A percentile compares a stretch with the other conserved stretches of the same genome.
phyloP scores from a whole-genome alignment of 2,797 vertebrate genomes.

The Pipistrellus pygmaeus region DNA sequence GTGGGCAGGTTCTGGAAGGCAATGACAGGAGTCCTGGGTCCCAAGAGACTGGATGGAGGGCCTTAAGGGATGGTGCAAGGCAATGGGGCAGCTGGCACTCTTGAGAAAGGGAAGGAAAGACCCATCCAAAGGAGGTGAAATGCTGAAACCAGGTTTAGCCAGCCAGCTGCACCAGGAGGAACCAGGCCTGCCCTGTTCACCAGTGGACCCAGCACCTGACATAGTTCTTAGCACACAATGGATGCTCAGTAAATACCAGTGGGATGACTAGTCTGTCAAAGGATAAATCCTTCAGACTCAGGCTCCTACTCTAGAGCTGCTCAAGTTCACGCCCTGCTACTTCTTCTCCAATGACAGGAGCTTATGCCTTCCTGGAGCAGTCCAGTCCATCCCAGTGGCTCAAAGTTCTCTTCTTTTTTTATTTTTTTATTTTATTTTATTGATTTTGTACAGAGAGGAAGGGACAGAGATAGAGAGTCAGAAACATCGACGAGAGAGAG shows the following conservation, averaged over 20 bases:
- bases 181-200: neutral
- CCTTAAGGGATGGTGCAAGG: neutral
- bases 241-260: neutral
- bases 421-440: too few species aligned
- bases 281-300: neutral
- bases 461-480: too few species aligned
- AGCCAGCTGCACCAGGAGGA: neutral
- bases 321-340: neutral
- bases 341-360: neutral
- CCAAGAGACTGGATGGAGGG: neutral
- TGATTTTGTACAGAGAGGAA: too few species aligned
- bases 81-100: neutral
- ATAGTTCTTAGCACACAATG: neutral
- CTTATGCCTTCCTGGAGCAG: neutral
- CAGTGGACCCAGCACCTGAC: neutral
- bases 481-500: too few species aligned
- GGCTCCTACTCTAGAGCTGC: neutral
- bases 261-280: neutral
- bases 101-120: neutral
- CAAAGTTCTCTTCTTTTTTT: neutral
- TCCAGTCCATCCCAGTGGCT: accelerated
- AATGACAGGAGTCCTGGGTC: neutral
- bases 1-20: neutral
- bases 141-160: neutral
- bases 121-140: neutral